Conservation (phyloP, 1,140 invertebrate genomes). For the Kradibia gibbosae region DNA sequence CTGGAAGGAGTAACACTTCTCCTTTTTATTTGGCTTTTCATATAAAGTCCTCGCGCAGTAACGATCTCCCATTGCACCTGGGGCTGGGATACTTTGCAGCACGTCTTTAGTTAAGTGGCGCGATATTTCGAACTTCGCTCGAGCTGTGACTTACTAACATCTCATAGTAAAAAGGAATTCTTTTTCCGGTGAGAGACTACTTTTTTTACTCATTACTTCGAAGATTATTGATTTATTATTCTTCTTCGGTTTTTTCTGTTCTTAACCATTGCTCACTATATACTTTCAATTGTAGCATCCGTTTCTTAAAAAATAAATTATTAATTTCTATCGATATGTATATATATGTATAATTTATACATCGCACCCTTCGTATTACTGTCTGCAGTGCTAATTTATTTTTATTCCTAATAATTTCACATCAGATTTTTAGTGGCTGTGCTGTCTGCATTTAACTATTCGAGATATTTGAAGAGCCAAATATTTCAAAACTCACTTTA, state of each 20-base stretch:
- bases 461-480: not conserved
- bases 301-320: not conserved
- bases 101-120: too few species aligned
- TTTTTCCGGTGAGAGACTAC: conserved; percentile 7
- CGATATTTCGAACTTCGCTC: not conserved
- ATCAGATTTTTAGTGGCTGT: not conserved
- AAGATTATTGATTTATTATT: not conserved
- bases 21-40: conserved; percentile 26
- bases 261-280: not conserved
- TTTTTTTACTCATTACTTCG: not conserved
- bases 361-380: not conserved
- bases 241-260: not conserved
- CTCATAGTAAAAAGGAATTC: not conserved
- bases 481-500: not conserved
- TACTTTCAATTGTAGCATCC: not conserved
- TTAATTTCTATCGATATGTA: not conserved
- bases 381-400: not conserved
- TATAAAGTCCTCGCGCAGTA: conserved; percentile 10
- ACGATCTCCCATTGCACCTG: conserved; percentile 37
- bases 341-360: too few species aligned
- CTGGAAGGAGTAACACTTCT: conserved; percentile 3
- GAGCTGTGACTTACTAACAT: not conserved
- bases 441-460: not conserved
- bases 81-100: conserved; percentile 29
- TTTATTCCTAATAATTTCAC: not conserved